Percentiles rank a stretch among this genome's conserved stretches.
Evolutionary conservation across 2,888 invertebrate genomes (phyloP).

Genomic region (Himalopsyche kuldschensis): DNA sequence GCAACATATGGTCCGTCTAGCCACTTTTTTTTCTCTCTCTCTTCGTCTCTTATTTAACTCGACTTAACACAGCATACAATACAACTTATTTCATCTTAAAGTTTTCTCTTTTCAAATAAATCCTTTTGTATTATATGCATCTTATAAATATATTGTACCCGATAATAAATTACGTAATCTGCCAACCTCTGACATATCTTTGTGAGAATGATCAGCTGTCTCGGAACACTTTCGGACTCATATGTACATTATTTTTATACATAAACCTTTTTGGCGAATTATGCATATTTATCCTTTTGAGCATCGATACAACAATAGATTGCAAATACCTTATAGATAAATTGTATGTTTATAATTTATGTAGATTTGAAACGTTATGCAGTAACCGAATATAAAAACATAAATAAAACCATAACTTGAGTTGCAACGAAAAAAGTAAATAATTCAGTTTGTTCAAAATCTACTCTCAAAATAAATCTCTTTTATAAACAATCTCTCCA

Average conservation of each 20-base stretch:
- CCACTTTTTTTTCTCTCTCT: conserved; percentile 5
- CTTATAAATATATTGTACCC: conserved; percentile 2
- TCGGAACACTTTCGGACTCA: background rate
- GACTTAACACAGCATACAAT: background rate
- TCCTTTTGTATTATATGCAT: no score
- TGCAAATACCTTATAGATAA: no score
- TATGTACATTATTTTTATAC: background rate
- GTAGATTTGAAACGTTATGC: no score
- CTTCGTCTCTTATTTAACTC: background rate
- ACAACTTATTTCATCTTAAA: background rate
- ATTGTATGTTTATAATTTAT: no score
- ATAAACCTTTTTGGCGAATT: background rate
- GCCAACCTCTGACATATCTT: background rate
- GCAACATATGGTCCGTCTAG: conserved; percentile 31
- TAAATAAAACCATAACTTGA: no score
- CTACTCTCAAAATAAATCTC: no score
- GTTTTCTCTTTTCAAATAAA: conserved; percentile 5
- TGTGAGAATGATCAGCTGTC: background rate
- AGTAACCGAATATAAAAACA: no score
- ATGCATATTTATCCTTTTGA: background rate
- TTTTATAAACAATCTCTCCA: no score
- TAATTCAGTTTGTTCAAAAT: no score
- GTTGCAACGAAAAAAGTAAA: no score
- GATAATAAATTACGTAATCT: conserved; percentile 19
- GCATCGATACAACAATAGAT: no score